phyloP scores from a whole-genome alignment of 2,888 invertebrate species.

The Sinodicranocentrus sp. region DNA sequence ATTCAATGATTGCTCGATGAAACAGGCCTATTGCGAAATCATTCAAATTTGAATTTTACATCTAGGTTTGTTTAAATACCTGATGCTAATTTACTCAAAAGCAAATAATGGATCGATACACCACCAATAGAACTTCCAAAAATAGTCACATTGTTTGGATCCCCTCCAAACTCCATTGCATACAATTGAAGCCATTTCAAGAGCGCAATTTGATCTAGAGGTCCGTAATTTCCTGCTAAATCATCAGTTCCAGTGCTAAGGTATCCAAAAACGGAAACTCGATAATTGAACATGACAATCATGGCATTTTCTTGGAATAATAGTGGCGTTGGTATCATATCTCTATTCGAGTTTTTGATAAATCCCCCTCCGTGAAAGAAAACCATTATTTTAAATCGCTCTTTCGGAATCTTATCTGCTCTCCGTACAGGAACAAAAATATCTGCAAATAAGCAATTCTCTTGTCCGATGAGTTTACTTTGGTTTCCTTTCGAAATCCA shows the following conservation, averaged over 20 bases:
- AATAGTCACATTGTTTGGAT: slow-evolving; percentile 50
- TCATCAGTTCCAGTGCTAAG: slow-evolving; percentile 63
- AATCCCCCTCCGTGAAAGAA: slow-evolving; percentile 74
- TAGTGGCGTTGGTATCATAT: slow-evolving; percentile 60
- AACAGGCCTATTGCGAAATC: background rate
- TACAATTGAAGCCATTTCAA: slow-evolving; percentile 67
- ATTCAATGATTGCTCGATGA: background rate
- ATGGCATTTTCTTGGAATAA: slow-evolving; percentile 66
- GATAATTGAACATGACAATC: slow-evolving; percentile 72
- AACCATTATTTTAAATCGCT: slow-evolving; percentile 76
- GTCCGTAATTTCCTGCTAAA: slow-evolving; percentile 69
- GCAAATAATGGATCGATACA: slow-evolving; percentile 55
- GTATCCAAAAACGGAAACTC: slow-evolving; percentile 71
- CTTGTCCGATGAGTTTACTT: slow-evolving; percentile 51
- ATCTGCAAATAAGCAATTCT: slow-evolving; percentile 68
- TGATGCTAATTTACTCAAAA: slow-evolving; percentile 48
- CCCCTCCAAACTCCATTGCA: slow-evolving; percentile 61
- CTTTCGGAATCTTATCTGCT: background rate
- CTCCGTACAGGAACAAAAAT: slow-evolving; percentile 44
- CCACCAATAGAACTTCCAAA: slow-evolving; percentile 69
- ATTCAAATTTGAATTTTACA: background rate
- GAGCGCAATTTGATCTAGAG: slow-evolving; percentile 59
- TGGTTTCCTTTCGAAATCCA: slow-evolving; percentile 49
- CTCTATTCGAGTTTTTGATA: slow-evolving; percentile 48
- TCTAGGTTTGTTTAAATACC: too few species aligned